Percentiles rank a stretch among this genome's conserved stretches.
Evolutionary conservation across 2,888 invertebrate species (phyloP).

Genomic region (Elysia crispata): DNA sequence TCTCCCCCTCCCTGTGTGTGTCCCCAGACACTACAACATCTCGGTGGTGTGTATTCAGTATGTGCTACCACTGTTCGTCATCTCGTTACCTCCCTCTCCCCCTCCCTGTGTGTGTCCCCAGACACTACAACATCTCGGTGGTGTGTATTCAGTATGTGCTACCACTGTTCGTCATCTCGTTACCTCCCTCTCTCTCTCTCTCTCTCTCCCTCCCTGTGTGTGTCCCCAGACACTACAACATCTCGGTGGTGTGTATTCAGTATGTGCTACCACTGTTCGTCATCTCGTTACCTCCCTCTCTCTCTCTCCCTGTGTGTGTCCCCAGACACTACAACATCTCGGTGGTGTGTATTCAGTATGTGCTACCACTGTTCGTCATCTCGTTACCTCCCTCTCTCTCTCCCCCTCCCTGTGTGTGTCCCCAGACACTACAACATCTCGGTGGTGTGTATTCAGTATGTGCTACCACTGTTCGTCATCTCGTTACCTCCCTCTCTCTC

Average conservation of each 20-base stretch:
- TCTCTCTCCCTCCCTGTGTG: too few species aligned
- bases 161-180: conserved; percentile 81
- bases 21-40: conserved; percentile 65
- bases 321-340: conserved; percentile 74
- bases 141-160: conserved; percentile 83
- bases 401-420: too few species aligned
- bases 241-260: conserved; percentile 78
- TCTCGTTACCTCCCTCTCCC: conserved; percentile 80
- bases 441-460: too few species aligned
- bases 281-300: conserved; percentile 81
- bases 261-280: conserved; percentile 89
- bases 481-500: too few species aligned
- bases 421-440: too few species aligned
- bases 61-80: conserved; percentile 88
- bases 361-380: conserved; percentile 89
- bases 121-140: conserved; percentile 74
- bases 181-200: too few species aligned
- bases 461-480: too few species aligned
- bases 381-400: too few species aligned
- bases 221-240: conserved; percentile 61
- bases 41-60: conserved; percentile 81
- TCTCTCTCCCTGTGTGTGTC: too few species aligned
- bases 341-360: conserved; percentile 81
- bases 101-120: too few species aligned
- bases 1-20: too few species aligned